These are phyloP conservation scores for Dipodomys spectabilis DNA, from an alignment of 2,113 vertebrate species.

Conservation along the genomic window DNA sequence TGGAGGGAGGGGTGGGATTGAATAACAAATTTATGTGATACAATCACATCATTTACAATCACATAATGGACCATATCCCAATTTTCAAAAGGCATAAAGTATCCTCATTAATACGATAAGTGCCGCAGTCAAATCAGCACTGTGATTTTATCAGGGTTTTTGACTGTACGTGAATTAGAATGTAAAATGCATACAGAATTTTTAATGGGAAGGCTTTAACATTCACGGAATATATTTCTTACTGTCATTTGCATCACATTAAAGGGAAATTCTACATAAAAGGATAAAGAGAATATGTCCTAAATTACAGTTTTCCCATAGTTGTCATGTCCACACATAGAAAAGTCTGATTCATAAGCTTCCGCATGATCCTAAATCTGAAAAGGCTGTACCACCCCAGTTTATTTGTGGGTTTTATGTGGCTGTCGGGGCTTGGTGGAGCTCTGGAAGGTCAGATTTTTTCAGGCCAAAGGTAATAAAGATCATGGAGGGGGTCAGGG, in stretches of 20 bases:
- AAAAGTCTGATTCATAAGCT: conserved; percentile 82
- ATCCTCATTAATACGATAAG: conserved; percentile 92
- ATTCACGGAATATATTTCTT: conserved; percentile 89
- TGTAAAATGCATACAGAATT: conserved; percentile 91
- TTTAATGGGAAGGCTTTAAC: conserved; percentile 90
- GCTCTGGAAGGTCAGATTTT: conserved; percentile 76
- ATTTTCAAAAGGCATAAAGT: conserved; percentile 92
- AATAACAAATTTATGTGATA: conserved; percentile 90
- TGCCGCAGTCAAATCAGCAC: conserved; percentile 91
- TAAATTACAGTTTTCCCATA: conserved; percentile 88
- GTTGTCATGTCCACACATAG: conserved; percentile 86
- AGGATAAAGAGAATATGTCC: conserved; percentile 86
- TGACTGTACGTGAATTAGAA: conserved; percentile 92
- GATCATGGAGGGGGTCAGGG: background rate
- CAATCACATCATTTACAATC: conserved; percentile 91
- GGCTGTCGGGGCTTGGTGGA: conserved; percentile 65
- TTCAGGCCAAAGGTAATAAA: conserved; percentile 73
- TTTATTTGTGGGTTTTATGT: conserved; percentile 79
- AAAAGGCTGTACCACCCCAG: conserved; percentile 59
- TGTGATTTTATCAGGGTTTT: conserved; percentile 91
- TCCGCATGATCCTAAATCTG: conserved; percentile 81
- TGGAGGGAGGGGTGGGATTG: conserved; percentile 88
- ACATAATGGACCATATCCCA: conserved; percentile 90
- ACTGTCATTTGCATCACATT: conserved; percentile 90
- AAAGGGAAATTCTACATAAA: conserved; percentile 90